Percentiles rank a stretch among this genome's conserved stretches.
Conservation (phyloP, 2,797 vertebrate species). For the Peromyscus melanophrys region DNA sequence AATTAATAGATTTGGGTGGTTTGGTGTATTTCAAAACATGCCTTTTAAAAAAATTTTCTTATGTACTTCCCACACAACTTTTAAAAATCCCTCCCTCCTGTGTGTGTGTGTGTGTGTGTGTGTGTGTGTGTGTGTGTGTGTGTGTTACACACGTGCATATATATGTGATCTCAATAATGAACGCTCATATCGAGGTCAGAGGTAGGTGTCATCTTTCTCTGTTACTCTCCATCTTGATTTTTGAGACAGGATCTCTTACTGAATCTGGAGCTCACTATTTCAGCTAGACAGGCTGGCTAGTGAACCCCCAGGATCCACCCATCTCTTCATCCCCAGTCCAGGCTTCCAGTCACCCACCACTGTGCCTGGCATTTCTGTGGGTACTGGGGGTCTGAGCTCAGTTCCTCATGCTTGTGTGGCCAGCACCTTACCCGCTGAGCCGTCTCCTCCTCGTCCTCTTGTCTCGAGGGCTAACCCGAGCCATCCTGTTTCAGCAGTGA, state of each 20-base stretch:
- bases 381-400: not conserved
- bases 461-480: not conserved
- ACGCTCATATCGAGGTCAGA: not conserved
- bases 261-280: not conserved
- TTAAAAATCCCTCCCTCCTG: not conserved
- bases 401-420: not conserved
- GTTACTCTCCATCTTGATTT: not conserved
- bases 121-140: not conserved
- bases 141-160: not conserved
- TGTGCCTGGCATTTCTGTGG: not conserved
- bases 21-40: slow-evolving; percentile 55
- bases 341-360: too few species aligned
- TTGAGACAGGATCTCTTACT: not conserved
- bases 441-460: too few species aligned
- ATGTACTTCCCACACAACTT: not conserved
- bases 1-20: slow-evolving; percentile 52
- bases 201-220: not conserved
- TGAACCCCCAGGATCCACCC: too few species aligned
- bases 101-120: too few species aligned
- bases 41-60: not conserved
- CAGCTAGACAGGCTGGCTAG: not conserved
- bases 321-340: too few species aligned
- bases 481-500: not conserved
- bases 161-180: not conserved
- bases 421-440: not conserved